Conservation (phyloP, 2,797 vertebrate genomes). For the Epinephelus coioides region DNA sequence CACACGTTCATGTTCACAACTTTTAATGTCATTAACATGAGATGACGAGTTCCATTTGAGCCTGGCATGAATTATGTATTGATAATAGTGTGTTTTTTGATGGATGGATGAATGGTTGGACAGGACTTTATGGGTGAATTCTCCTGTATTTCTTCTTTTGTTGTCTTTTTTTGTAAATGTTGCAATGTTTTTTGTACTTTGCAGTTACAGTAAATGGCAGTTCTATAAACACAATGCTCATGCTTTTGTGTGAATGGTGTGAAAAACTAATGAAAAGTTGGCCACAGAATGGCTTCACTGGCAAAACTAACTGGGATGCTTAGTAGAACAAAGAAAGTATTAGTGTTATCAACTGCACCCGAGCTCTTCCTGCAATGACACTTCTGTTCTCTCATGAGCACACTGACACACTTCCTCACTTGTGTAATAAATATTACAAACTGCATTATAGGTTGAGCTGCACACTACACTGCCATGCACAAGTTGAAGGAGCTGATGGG, state of each 20-base stretch:
- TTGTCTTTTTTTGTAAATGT: no score
- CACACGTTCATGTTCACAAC: no score
- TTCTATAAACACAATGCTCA: neutral
- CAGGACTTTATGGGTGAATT: no score
- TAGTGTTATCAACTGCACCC: neutral
- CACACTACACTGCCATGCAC: neutral
- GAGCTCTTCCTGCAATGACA: neutral
- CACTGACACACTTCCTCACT: neutral
- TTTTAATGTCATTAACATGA: no score
- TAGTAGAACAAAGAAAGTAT: neutral
- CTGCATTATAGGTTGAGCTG: conserved; percentile 5
- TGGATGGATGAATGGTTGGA: no score
- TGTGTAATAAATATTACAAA: neutral
- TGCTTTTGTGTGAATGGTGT: neutral
- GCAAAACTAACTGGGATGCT: neutral
- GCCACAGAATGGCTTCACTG: neutral
- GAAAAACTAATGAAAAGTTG: neutral
- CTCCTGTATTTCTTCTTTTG: no score
- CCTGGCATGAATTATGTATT: no score
- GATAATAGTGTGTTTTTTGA: no score
- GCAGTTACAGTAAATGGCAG: no score
- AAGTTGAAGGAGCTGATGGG: no score
- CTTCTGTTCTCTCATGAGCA: neutral
- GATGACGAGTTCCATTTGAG: no score
- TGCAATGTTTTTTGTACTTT: neutral